phyloP scores from a whole-genome alignment of 2,113 vertebrate species.

The Anas platyrhynchos region DNA sequence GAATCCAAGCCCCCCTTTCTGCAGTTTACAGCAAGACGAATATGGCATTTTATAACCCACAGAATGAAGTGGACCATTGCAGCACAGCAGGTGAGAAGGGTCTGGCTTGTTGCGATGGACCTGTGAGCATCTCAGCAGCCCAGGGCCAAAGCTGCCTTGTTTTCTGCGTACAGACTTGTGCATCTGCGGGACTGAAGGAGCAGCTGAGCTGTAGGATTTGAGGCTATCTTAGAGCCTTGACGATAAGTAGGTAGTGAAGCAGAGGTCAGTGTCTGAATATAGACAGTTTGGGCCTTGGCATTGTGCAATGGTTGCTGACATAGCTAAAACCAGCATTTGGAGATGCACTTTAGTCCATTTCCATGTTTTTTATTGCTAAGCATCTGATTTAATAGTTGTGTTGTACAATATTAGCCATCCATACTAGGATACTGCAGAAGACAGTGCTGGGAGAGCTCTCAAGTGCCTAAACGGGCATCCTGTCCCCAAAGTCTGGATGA shows the following conservation, averaged over 20 bases:
- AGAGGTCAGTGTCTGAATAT: background rate
- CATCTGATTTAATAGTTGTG: background rate
- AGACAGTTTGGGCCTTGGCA: background rate
- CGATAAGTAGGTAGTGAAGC: background rate
- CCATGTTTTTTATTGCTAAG: background rate
- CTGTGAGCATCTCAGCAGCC: background rate
- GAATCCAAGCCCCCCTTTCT: background rate
- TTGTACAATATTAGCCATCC: background rate
- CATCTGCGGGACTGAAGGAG: background rate
- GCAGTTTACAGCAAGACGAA: background rate
- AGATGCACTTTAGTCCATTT: background rate
- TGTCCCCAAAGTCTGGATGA: background rate
- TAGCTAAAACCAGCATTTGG: background rate
- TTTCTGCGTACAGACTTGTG: background rate
- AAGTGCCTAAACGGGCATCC: background rate
- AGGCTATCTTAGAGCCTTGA: background rate
- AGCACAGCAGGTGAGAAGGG: background rate
- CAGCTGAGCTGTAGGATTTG: background rate
- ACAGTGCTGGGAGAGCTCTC: background rate
- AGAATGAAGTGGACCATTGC: background rate
- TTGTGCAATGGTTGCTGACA: background rate
- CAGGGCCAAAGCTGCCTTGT: background rate
- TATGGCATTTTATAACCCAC: background rate
- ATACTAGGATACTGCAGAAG: background rate
- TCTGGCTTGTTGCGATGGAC: background rate